Evolutionary conservation across 1,140 invertebrate genomes (phyloP), one percentile per base, ranked within the genome.

Genomic region (Ephestia elutella): DNA sequence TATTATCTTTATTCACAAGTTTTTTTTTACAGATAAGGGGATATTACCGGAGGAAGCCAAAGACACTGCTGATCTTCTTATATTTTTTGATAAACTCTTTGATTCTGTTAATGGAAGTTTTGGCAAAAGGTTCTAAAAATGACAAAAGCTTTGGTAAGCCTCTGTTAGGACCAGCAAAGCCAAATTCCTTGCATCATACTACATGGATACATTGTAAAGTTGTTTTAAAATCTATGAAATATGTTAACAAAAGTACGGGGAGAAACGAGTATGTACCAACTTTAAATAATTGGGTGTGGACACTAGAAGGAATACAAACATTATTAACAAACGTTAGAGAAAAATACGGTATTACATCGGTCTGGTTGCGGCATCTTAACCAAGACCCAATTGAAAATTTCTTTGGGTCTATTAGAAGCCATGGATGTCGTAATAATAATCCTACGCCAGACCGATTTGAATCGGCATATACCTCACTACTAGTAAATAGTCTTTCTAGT

Each of bases 201-300:
- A 63, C 59, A 56, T 80, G 77, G 77, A 35, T 18, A 10, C 32
- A 68, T n/a, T 32, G 66, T 0, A 68, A 62, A 54, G 53, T 32
- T 65, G 17, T 65, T 28, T 44, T 78, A 49, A 57, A 65, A 56
- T 54, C 44, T 1, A 74, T 57, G 48, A 49, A 57, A 32, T 57
- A 49, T 57, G 19, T 57, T 10, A 57, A 56, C n/a, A 10, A n/a
- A 50, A 28, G 18, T 30, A 28, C 56, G 7, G 32, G 25, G n/a
- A 58, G 51, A 3, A 8, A 2, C 4, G 57, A 51, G 10, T 48
- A 50, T 59, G 56, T 70, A 5, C 76, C 72, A 15, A 69, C 74
- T 19, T 19, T 80, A 32, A 70, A 65, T 57, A 81, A 78, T 56
- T 73, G 68, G 67, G 66, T 70, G 38, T 66, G 64, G 57, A 76